A percentile compares a stretch with the other conserved stretches of the same genome.
phyloP scores from a whole-genome alignment of 1,140 invertebrate genomes.

The Drosophila paulistorum region DNA sequence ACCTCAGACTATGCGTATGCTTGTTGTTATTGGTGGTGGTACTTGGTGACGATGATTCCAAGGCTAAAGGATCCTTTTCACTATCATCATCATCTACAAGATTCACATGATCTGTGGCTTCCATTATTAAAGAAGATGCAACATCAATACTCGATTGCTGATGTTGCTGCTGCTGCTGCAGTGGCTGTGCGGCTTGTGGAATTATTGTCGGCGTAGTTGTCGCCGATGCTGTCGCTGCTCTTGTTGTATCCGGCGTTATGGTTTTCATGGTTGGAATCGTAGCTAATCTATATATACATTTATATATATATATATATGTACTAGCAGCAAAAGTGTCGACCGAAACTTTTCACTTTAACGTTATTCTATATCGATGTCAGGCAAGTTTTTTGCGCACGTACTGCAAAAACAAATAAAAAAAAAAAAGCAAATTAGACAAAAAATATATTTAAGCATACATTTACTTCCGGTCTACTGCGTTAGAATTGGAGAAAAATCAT shows the following conservation, averaged over 20 bases:
- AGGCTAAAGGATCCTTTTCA: constrained; percentile 78
- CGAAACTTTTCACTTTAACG: not conserved
- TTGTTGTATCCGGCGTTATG: constrained; percentile 66
- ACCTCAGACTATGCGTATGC: constrained; percentile 80
- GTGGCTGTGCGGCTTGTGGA: constrained; percentile 50
- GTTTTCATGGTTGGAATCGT: constrained; percentile 63
- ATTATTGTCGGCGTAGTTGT: constrained; percentile 44
- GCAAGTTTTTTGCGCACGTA: constrained; percentile 58
- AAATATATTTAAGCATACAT: not conserved
- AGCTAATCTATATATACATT: constrained; percentile 46
- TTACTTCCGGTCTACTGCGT: not conserved
- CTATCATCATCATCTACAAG: constrained; percentile 79
- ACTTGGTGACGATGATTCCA: constrained; percentile 63
- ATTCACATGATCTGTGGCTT: constrained; percentile 71
- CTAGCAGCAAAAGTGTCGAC: constrained; percentile 2
- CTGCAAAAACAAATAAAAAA: constrained; percentile 3
- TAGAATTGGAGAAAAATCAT: not conserved
- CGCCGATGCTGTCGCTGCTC: constrained; percentile 31
- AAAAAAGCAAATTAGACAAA: not conserved
- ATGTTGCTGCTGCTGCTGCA: constrained; percentile 29
- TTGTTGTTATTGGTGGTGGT: constrained; percentile 63
- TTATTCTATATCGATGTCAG: constrained; percentile 52
- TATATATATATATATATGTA: constrained; percentile 7
- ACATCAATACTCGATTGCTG: constrained; percentile 37
- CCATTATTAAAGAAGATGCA: constrained; percentile 60